Conservation (phyloP, 2,113 vertebrate genomes). For the Melanostigma gelatinosum region DNA sequence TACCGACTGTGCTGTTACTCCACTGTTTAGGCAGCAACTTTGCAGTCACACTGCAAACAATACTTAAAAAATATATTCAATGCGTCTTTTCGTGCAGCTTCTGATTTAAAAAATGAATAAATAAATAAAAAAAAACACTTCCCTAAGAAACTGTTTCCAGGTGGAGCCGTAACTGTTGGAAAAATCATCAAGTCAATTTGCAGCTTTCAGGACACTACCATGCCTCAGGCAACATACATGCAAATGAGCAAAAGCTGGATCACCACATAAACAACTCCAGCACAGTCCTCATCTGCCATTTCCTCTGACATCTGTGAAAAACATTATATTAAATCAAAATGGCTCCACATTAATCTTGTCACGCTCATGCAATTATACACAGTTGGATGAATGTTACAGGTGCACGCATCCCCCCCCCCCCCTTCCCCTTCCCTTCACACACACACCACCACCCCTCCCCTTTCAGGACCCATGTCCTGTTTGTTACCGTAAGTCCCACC, state of each 20-base stretch:
- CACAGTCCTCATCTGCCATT: not conserved
- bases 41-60: not conserved
- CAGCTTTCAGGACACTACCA: conserved; percentile 18
- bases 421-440: conserved; percentile 3
- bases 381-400: conserved; percentile 19
- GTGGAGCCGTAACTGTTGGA: not conserved
- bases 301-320: not conserved
- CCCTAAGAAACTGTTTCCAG: not conserved
- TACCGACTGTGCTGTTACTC: not conserved
- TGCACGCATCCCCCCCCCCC: conserved; percentile 39
- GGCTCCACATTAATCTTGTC: not conserved
- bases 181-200: conserved; percentile 14
- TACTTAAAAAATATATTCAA: not conserved
- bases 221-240: conserved; percentile 28
- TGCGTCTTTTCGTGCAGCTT: not conserved
- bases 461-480: conserved; percentile 75
- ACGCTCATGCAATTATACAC: not conserved
- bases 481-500: conserved; percentile 60
- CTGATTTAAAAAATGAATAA: not conserved
- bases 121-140: not conserved
- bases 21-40: not conserved
- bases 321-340: conserved; percentile 10
- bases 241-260: conserved; percentile 24
- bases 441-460: conserved; percentile 45
- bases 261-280: not conserved